These are phyloP conservation scores for Sturnira hondurensis DNA, from an alignment of 2,113 vertebrate species.

Conservation along the genomic window DNA sequence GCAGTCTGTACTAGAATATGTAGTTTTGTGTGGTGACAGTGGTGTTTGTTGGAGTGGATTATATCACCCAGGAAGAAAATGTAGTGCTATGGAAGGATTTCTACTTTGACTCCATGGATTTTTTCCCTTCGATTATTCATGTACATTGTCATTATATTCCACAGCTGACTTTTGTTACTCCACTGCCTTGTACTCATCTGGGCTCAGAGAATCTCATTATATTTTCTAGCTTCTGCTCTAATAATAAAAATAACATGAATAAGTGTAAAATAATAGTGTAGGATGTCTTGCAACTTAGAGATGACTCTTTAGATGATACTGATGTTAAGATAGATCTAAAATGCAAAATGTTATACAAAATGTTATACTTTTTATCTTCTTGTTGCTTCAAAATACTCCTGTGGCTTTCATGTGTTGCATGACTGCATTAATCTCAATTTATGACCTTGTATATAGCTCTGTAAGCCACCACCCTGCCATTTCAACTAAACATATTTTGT, in stretches of 20 bases:
- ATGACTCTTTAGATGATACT: background rate
- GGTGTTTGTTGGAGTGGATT: background rate
- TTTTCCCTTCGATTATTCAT: background rate
- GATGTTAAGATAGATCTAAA: background rate
- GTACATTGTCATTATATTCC: background rate
- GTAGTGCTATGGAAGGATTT: background rate
- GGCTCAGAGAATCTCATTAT: background rate
- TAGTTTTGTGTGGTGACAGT: background rate
- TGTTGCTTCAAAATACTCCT: background rate
- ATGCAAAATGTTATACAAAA: background rate
- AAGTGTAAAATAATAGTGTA: background rate
- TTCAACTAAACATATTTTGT: background rate
- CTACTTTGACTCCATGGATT: background rate
- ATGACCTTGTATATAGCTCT: background rate
- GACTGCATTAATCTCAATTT: background rate
- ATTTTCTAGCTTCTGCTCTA: background rate
- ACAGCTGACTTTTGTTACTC: background rate
- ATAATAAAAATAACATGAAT: background rate
- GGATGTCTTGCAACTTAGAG: slow-evolving; percentile 18
- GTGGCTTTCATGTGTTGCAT: background rate
- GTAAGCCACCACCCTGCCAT: background rate
- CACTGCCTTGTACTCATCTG: background rate
- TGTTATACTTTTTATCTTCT: background rate
- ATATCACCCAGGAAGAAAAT: background rate
- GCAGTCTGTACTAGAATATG: background rate